Base-by-base conservation (phyloP, 1,140 invertebrate genomes). In the Macrobrachium nipponense region DNA sequence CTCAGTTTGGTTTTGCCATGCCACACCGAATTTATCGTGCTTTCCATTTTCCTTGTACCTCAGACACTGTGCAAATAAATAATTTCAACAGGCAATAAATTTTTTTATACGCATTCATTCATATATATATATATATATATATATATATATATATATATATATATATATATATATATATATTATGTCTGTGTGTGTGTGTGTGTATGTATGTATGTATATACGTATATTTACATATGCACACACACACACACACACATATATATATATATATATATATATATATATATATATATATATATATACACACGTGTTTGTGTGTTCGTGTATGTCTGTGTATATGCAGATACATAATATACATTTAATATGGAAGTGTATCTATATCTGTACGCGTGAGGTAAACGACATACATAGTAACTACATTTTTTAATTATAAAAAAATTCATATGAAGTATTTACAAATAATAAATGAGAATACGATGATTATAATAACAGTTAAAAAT, bases 211-310 rank as follows among this genome's bases (percentile, higher is more conserved):
- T 66, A 66, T 66, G 18, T 18, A 66, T 18, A 66, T 66, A 66
- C 27, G 18, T 68, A 68, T 68, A 68, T n/a, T 17, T 68, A n/a
- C 20, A 76, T 58, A 76, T 58, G 44, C 20, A 76, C 20, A 76
- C 20, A 76, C 20, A 76, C 20, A 76, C 44, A 76, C 20, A 44
- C 20, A 76, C 20, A 76, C 20, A 44, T 58, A 76, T 58, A 76
- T 59, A 76, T 59, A 76, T 59, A 76, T 12, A 76, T 20, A 51
- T 44, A 76, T 43, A 51, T 60, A 51, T 51, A 77, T 60, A 51
- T 60, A 77, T 17, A 51, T 70, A 15, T 77, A 60, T 23, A 36
- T 70, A 36, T 70, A 36, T 70, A 36, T 70, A 36, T 18, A 36
- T 70, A 36, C 18, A 36, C 18, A 36, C 36, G 18, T 70, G 66